Percentiles rank a stretch among this genome's conserved stretches.
Evolutionary conservation across 2,797 vertebrate genomes (phyloP).

Genomic region (Scleropages formosus): DNA sequence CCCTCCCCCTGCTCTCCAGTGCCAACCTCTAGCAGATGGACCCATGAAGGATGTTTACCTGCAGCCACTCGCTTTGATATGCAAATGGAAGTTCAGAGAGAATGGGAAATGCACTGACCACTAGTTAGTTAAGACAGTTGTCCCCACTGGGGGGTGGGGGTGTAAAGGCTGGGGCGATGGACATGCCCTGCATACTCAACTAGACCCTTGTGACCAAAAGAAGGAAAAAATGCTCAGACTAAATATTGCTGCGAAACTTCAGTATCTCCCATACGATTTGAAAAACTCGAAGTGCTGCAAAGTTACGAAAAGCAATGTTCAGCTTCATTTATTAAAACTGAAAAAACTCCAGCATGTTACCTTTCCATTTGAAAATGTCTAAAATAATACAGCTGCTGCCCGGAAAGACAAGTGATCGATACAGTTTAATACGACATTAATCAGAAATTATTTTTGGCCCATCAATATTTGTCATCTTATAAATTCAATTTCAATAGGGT

Average conservation of each 20-base stretch:
- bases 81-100: slow-evolving; percentile 61
- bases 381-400: not conserved
- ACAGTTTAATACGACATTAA: no score
- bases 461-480: no score
- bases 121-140: slow-evolving; percentile 43
- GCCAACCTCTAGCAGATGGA: slow-evolving; percentile 56
- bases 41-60: slow-evolving; percentile 58
- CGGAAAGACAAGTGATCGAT: no score
- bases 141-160: slow-evolving; percentile 37
- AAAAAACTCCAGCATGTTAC: no score
- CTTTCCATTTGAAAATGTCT: not conserved
- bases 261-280: no score
- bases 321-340: no score
- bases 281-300: no score
- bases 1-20: slow-evolving; percentile 39
- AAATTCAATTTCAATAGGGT: no score
- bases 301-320: no score
- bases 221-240: not conserved
- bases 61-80: slow-evolving; percentile 59
- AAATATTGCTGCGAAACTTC: not conserved
- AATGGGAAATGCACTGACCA: slow-evolving; percentile 62
- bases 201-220: not conserved
- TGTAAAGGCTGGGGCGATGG: slow-evolving; percentile 45
- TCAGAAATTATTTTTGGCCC: no score
- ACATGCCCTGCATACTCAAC: slow-evolving; percentile 28